Evolutionary conservation across 92 coral and sea anemone genomes (phyloP).

Genomic region (Heliopora coerulea): DNA sequence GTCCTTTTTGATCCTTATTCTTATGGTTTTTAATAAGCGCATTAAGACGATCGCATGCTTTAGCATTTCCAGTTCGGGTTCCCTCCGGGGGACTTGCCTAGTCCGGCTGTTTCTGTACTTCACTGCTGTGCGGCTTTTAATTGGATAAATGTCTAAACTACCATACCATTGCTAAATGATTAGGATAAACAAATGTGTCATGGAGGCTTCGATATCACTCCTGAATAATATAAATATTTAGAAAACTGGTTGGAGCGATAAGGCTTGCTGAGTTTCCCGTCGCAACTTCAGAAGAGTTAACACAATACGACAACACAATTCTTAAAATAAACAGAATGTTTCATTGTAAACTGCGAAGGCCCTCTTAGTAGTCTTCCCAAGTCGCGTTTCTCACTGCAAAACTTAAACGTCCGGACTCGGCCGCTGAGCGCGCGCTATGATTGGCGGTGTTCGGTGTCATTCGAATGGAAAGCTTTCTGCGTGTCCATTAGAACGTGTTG

Average conservation of each 20-base stretch:
- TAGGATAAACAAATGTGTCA: slow-evolving; percentile 22
- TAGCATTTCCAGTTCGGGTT: not conserved
- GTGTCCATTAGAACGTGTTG: slow-evolving; percentile 35
- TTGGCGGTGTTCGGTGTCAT: no score
- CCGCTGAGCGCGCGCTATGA: not conserved
- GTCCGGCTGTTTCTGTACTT: not conserved
- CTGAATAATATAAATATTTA: slow-evolving; percentile 43
- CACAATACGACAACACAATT: slow-evolving; percentile 31
- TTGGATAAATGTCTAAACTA: slow-evolving; percentile 35
- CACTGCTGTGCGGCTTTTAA: slow-evolving; percentile 22
- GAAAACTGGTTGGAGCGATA: slow-evolving; percentile 42
- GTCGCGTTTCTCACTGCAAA: not conserved
- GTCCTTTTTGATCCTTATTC: not conserved
- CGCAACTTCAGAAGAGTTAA: slow-evolving; percentile 14
- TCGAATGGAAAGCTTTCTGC: slow-evolving; percentile 1
- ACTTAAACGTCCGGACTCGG: not conserved
- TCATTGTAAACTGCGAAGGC: not conserved
- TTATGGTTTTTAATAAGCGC: not conserved
- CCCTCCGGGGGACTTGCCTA: not conserved
- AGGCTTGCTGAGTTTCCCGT: slow-evolving; percentile 36
- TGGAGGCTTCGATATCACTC: slow-evolving; percentile 3
- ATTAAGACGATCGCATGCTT: not conserved
- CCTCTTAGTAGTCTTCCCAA: slow-evolving; percentile 22
- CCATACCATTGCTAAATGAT: slow-evolving; percentile 30
- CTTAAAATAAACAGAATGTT: slow-evolving; percentile 34